A percentile compares a stretch with the other conserved stretches of the same genome.
Evolutionary conservation across 2,888 invertebrate species (phyloP).

Genomic region (Panorpa germanica): DNA sequence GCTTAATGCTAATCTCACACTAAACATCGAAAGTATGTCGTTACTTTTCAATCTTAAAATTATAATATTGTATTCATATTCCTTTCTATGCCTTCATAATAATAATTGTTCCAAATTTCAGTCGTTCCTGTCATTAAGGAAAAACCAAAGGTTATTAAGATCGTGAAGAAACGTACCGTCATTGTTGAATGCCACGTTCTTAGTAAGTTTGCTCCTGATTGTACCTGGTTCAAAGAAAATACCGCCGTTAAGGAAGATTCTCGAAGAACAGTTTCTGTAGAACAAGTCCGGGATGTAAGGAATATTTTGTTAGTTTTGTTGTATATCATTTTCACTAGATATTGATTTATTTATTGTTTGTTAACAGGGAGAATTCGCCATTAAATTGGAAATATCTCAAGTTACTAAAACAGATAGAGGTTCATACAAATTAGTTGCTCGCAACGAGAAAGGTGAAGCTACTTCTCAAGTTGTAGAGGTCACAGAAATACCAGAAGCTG

Average conservation of each 20-base stretch:
- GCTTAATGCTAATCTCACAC: constrained; percentile 88
- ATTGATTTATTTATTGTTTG: constrained; percentile 21
- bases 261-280: constrained; percentile 55
- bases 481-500: constrained; percentile 58
- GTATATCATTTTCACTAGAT: constrained; percentile 15
- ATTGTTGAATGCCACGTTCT: constrained; percentile 87
- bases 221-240: constrained; percentile 85
- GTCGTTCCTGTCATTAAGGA: constrained; percentile 88
- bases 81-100: constrained; percentile 6
- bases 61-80: constrained; percentile 3
- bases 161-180: constrained; percentile 81
- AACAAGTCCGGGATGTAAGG: constrained; percentile 58
- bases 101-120: constrained; percentile 16
- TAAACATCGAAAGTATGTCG: constrained; percentile 93
- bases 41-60: constrained; percentile 2
- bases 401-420: constrained; percentile 69
- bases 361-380: constrained; percentile 67
- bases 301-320: constrained; percentile 3
- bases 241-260: constrained; percentile 58
- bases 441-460: constrained; percentile 85
- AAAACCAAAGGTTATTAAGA: constrained; percentile 78
- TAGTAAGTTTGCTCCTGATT: constrained; percentile 82
- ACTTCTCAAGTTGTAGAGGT: constrained; percentile 77
- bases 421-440: constrained; percentile 74
- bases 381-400: constrained; percentile 78